Percentiles rank a stretch among this genome's conserved stretches.
Evolutionary conservation across 1,140 invertebrate species (phyloP).

Genomic region (Centruroides sculpturatus): DNA sequence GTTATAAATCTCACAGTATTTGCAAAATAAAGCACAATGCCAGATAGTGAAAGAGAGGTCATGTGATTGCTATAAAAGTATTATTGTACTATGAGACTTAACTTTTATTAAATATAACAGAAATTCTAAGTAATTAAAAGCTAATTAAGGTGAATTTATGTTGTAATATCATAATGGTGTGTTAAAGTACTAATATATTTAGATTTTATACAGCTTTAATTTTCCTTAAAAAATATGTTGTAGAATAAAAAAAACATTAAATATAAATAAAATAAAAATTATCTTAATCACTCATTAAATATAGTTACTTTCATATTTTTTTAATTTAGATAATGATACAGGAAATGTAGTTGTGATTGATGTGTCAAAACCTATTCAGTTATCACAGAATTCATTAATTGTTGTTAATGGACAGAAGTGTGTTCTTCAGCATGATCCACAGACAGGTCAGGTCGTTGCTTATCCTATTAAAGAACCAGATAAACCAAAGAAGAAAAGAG

Average conservation of each 20-base stretch:
- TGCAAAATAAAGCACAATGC: no score
- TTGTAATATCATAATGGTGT: no score
- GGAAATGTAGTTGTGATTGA: constrained; percentile 19
- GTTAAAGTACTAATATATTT: no score
- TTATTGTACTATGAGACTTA: no score
- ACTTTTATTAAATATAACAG: no score
- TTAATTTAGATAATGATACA: background rate
- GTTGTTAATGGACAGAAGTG: constrained; percentile 30
- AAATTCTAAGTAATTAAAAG: no score
- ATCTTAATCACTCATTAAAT: background rate
- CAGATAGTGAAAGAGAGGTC: no score
- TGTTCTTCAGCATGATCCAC: constrained; percentile 25
- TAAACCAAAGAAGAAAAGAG: constrained; percentile 21
- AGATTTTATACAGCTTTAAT: no score
- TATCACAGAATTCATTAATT: constrained; percentile 25
- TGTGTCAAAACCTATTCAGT: constrained; percentile 25
- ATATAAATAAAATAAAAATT: background rate
- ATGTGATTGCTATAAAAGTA: no score
- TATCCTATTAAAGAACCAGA: constrained; percentile 24
- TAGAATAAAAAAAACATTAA: background rate
- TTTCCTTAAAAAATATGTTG: no score
- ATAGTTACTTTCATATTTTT: background rate
- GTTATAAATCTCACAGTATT: no score
- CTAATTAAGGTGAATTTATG: no score
- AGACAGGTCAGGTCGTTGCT: constrained; percentile 27